Conservation (phyloP, 92 coral and sea anemone genomes). For the Parazoanthus atlanticus region DNA sequence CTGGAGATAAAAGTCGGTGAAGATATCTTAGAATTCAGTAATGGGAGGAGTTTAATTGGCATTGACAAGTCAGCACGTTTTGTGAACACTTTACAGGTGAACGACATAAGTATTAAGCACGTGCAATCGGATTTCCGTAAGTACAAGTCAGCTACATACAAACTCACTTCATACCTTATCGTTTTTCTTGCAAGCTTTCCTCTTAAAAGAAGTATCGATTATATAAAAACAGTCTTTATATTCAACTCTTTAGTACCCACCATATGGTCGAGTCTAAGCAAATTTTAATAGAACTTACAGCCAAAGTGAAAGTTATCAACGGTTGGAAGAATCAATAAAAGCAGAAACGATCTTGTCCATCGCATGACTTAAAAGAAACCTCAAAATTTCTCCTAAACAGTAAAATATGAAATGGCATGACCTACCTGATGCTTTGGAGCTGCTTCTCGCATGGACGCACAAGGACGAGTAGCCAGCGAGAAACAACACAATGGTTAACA, state of each 20-base stretch:
- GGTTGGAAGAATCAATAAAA: background rate
- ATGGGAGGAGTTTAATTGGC: background rate
- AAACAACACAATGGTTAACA: background rate
- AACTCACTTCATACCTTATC: background rate
- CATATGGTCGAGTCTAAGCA: background rate
- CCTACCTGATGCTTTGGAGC: conserved; percentile 31
- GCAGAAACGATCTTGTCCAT: background rate
- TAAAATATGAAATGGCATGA: conserved; percentile 15
- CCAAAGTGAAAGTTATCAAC: background rate
- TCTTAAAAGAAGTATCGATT: background rate
- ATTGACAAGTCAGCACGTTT: conserved; percentile 2
- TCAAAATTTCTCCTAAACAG: background rate
- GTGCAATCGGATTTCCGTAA: background rate
- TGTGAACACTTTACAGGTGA: background rate
- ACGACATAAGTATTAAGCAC: background rate
- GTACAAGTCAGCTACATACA: background rate
- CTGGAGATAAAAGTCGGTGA: background rate
- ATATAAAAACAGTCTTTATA: background rate
- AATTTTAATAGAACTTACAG: background rate
- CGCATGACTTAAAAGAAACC: background rate
- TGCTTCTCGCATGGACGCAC: conserved; percentile 39
- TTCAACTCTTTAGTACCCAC: background rate
- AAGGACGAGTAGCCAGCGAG: conserved; percentile 2
- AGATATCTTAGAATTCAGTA: background rate
- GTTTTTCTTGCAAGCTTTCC: background rate